phyloP scores from a whole-genome alignment of 2,888 invertebrate genomes.

The Lissocephala sabroskyi region DNA sequence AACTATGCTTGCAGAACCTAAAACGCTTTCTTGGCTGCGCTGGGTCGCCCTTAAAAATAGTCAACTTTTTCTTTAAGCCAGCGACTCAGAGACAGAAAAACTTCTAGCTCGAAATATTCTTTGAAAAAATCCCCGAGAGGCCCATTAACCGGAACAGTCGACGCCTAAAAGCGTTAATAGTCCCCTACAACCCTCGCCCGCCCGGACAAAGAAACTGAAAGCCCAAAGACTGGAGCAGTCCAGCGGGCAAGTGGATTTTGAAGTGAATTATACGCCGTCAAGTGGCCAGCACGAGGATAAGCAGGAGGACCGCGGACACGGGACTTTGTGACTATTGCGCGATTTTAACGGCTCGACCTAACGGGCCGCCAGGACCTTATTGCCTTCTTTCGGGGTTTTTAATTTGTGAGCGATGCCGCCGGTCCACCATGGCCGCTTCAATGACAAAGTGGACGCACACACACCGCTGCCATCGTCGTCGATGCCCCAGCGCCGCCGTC shows the following conservation, averaged over 20 bases:
- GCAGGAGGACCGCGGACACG: background rate
- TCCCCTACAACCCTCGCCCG: no score
- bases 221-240: background rate
- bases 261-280: slow-evolving; percentile 63
- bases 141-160: no score
- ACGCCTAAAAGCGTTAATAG: no score
- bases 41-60: no score
- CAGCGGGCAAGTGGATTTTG: slow-evolving; percentile 42
- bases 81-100: no score
- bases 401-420: slow-evolving; percentile 41
- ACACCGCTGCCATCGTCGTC: slow-evolving; percentile 3
- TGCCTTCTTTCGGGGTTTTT: slow-evolving; percentile 24
- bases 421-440: no score
- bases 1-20: no score
- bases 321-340: slow-evolving; percentile 19
- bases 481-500: slow-evolving; percentile 4
- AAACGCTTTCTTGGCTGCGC: no score
- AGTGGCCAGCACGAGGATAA: slow-evolving; percentile 19
- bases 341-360: slow-evolving; percentile 1
- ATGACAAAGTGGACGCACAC: slow-evolving; percentile 9
- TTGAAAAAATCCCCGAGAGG: no score
- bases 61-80: no score
- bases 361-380: slow-evolving; percentile 3
- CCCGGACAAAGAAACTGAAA: no score
- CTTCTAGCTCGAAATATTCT: no score